phyloP scores from a whole-genome alignment of 2,888 invertebrate species.

The Labia minor region DNA sequence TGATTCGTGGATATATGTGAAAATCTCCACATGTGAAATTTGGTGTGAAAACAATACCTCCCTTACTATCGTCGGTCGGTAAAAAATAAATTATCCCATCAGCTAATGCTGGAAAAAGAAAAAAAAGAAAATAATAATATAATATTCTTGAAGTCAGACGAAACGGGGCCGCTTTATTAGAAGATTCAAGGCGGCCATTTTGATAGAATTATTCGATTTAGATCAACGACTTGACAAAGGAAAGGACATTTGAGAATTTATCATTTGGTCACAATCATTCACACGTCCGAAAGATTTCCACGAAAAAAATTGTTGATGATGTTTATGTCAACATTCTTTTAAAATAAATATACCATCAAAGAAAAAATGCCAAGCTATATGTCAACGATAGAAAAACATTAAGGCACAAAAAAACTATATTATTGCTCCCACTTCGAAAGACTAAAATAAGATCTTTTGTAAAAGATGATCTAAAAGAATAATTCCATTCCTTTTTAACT shows the following conservation, averaged over 20 bases:
- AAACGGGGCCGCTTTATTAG: no score
- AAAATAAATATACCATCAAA: slow-evolving; percentile 13
- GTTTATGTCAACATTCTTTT: slow-evolving; percentile 3
- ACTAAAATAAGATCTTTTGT: background rate
- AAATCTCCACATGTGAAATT: no score
- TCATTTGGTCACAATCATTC: slow-evolving; percentile 13
- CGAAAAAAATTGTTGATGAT: background rate
- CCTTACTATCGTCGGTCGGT: no score
- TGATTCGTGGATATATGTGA: no score
- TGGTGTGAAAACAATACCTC: no score
- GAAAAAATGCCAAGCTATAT: slow-evolving; percentile 8
- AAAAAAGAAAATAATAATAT: no score
- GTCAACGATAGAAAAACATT: slow-evolving; percentile 13
- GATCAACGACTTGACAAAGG: slow-evolving; percentile 1
- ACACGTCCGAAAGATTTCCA: background rate
- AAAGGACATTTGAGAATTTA: background rate
- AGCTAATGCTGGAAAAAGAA: no score
- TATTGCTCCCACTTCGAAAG: background rate
- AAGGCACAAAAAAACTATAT: background rate
- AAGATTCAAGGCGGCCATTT: background rate
- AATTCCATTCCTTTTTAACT: no score
- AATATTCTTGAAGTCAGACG: no score
- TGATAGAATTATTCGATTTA: background rate
- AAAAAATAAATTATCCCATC: no score
- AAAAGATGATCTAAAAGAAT: no score